Percentiles rank a stretch among this genome's conserved stretches.
Conservation (phyloP, 2,888 invertebrate species). For the Byasa hedistus region DNA sequence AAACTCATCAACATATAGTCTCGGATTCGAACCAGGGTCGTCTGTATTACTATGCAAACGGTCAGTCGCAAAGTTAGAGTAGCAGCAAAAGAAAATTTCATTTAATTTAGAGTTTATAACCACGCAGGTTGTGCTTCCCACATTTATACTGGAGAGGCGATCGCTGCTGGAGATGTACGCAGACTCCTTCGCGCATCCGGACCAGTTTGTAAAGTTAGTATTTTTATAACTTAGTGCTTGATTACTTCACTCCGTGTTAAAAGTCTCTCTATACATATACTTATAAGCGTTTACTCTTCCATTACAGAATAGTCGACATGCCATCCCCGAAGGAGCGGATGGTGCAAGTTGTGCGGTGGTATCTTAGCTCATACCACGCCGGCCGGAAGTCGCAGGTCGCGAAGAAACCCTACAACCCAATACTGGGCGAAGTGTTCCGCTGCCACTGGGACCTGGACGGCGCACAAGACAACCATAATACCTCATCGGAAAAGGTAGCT, state of each 20-base stretch:
- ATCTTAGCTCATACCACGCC: constrained; percentile 98
- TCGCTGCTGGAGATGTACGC: constrained; percentile 99
- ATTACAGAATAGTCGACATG: constrained; percentile 91
- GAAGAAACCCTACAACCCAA: constrained; percentile 99
- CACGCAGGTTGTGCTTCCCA: constrained; percentile 93
- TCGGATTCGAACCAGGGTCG: too few species aligned
- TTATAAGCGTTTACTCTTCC: too few species aligned
- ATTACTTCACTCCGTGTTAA: background rate
- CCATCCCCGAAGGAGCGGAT: constrained; percentile 93
- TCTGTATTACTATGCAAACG: too few species aligned
- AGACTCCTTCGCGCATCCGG: constrained; percentile 99
- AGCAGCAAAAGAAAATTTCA: too few species aligned
- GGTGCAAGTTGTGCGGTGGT: constrained; percentile 97
- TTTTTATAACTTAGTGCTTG: background rate
- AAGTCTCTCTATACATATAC: background rate
- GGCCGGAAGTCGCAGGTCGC: constrained; percentile 98
- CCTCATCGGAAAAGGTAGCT: constrained; percentile 52
- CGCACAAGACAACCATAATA: constrained; percentile 42
- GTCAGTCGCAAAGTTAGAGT: too few species aligned
- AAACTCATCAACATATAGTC: too few species aligned
- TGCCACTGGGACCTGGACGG: constrained; percentile 89
- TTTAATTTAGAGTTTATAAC: too few species aligned
- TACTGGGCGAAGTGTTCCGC: constrained; percentile 96
- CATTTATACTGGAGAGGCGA: constrained; percentile 98
- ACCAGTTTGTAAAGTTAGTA: constrained; percentile 92